Base-by-base conservation (phyloP, 2,888 invertebrate species). In the Cryptus viduatorius region DNA sequence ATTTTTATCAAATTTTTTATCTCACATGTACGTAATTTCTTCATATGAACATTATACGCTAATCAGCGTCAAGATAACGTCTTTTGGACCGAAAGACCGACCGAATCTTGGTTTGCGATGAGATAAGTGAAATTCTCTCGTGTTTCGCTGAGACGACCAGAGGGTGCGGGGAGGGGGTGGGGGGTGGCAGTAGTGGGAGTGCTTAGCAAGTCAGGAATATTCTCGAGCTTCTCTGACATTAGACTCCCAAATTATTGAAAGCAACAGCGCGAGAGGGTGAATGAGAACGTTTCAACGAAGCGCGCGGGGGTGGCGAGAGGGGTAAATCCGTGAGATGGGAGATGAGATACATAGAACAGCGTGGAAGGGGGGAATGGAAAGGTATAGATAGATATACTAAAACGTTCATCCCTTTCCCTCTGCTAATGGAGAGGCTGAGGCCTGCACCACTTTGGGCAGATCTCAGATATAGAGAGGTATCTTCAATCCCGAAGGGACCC, bases 191-290 rank as follows among this genome's bases (percentile, higher is more conserved):
- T 14, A 29, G 5, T 12, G 31, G 14, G 31, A 61, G 61, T 61
- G 61, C 61, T 61, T 29, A 61, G 61, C 24, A 10, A 29, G 61
- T 61, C 29, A 61, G 61, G 61, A 61, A 61, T 61, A n/a, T 84
- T 81, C 80, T 78, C 76, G 68, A 48, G 67, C 82, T 73, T 80
- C 64, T 59, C 64, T 65, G 81, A 88, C 91, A 93, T 93, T 93
- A 93, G 93, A 93, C 92, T 93, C 90, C 87, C 93, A 93, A 93
- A 93, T 93, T 91, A 92, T 92, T 91, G 91, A 92, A 91, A 92
- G 92, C 91, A 92, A 92, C 91, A 90, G 89, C 87, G 88, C 86
- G 82, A 77, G 85, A 86, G 78, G 79, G 72, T 79, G 79, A 76
- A 61, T 29, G 53, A 53, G 75, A 37, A 71, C 78, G 56, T 48